phyloP scores from a whole-genome alignment of 2,888 invertebrate genomes.

The Apodemia zela region DNA sequence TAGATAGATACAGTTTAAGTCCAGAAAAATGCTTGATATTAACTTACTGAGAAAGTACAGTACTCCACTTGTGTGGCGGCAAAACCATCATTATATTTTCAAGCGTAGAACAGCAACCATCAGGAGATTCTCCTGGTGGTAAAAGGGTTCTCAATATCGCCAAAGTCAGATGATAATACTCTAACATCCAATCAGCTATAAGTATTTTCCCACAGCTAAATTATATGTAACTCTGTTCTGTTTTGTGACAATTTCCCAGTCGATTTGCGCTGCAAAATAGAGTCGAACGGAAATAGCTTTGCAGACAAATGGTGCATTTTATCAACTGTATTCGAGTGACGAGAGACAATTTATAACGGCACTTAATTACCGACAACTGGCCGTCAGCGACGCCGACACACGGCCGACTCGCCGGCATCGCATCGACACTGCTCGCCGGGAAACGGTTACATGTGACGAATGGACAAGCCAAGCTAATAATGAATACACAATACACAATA shows the following conservation, averaged over 20 bases:
- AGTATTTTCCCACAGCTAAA: not conserved
- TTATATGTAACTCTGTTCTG: not conserved
- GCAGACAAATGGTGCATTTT: slow-evolving; percentile 19
- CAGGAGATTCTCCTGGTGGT: no score
- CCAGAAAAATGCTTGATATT: no score
- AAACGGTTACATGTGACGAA: not conserved
- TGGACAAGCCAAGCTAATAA: not conserved
- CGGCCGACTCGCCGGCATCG: slow-evolving; percentile 18
- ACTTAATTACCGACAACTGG: slow-evolving; percentile 32
- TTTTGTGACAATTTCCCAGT: not conserved
- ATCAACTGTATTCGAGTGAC: slow-evolving; percentile 19
- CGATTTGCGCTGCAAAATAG: slow-evolving; percentile 5
- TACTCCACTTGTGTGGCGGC: no score
- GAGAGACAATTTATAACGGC: slow-evolving; percentile 32
- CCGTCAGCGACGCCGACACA: slow-evolving; percentile 25
- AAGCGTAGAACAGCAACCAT: no score
- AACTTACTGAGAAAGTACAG: no score
- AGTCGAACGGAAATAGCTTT: slow-evolving; percentile 12
- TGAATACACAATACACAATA: not conserved
- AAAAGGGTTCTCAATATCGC: no score
- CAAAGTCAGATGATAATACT: no score
- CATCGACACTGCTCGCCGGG: slow-evolving; percentile 12
- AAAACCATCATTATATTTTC: no score
- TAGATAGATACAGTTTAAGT: no score
- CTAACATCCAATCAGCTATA: not conserved